Percentiles rank a stretch among this genome's conserved stretches.
phyloP scores from a whole-genome alignment of 2,797 vertebrate species.

The Pangasius djambal region DNA sequence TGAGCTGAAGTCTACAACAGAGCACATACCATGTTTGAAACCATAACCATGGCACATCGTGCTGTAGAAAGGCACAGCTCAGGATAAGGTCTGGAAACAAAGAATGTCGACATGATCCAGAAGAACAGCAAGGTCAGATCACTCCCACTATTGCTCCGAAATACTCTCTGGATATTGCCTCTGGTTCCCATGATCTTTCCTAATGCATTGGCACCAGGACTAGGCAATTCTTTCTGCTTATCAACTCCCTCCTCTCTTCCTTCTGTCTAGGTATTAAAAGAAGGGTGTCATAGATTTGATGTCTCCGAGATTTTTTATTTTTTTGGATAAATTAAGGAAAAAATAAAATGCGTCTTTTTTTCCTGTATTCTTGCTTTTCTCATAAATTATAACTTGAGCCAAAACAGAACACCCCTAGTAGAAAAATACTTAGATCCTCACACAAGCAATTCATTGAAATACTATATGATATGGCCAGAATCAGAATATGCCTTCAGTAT shows the following conservation, averaged over 20 bases:
- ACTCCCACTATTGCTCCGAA: constrained; percentile 10
- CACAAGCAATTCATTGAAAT: background rate
- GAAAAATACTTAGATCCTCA: background rate
- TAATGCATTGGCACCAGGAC: background rate
- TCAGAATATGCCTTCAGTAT: background rate
- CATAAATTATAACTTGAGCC: background rate
- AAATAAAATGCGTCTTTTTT: too few relatives aligned
- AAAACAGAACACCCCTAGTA: background rate
- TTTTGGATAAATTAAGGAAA: background rate
- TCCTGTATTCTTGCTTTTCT: background rate
- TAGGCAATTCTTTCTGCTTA: background rate
- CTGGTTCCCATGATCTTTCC: constrained; percentile 32
- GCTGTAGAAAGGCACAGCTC: background rate
- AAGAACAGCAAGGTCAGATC: constrained; percentile 3
- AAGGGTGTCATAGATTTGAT: background rate
- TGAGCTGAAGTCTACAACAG: background rate
- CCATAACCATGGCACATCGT: background rate
- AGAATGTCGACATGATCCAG: constrained; percentile 17
- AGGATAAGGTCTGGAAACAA: constrained; percentile 7
- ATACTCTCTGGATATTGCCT: background rate
- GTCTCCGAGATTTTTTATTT: background rate
- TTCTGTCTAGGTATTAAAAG: background rate
- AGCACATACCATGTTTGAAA: constrained; percentile 2
- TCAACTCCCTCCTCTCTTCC: background rate
- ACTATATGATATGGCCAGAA: background rate